Evolutionary conservation across 2,797 vertebrate genomes (phyloP), one percentile per base, ranked within the genome.

Genomic region (Coracias cyanogaster): DNA sequence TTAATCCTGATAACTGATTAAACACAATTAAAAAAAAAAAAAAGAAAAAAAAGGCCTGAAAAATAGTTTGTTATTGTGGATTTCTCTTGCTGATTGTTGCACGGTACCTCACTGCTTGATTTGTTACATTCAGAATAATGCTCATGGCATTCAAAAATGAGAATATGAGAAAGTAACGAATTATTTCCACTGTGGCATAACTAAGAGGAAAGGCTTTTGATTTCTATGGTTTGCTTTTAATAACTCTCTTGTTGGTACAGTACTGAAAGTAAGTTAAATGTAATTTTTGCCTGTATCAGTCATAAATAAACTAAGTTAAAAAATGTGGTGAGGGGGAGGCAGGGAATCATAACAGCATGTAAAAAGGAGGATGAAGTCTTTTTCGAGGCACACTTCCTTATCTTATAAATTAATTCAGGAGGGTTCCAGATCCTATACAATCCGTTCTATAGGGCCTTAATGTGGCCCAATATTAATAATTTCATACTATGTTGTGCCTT

Each of bases 121-220:
- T 90, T 86, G 18, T 43, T 67, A 3, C 31, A 55, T 89, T 96
- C 19, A 93, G 61, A 77, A 82, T 60, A 21, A 74, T 65, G 33
- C 7, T 71, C n/a, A 61, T 46, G 61, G 14, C 66, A 71, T 49
- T 93, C 6, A 58, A 33, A 61, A 77, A 52, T 35, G 28, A 79
- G 10, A 67, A 6, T 54, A 71, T 8, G 25, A 39, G 52, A 93
- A 92, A 92, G 7, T 19, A 14, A 78, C 28, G 46, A 86, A 2
- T 41, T 81, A 51, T 94, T 94, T 93, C 31, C 78, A 78, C 80
- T 77, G 62, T 89, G 71, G 21, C 29, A 94, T 94, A 92, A 96
- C 80, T 94, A 95, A 92, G 82, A 90, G 46, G 35, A 90, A 86
- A 83, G 3, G 4, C 1, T 82, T 93, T 92, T 81, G 41, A 89